Evolutionary conservation across 1,140 invertebrate species (phyloP).

Genomic region (Penaeus chinensis): DNA sequence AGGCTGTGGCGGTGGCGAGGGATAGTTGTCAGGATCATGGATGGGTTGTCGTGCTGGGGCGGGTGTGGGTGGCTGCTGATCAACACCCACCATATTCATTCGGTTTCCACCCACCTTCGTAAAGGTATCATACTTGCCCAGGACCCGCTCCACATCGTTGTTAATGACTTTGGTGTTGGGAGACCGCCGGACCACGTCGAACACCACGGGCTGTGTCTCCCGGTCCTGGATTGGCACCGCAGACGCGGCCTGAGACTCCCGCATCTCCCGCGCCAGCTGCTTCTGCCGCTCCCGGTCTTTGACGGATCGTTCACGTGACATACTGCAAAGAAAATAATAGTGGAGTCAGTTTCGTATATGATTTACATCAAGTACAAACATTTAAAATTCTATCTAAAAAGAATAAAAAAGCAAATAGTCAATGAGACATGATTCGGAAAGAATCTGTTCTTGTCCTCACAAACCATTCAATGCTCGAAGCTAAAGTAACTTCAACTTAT

Average conservation of each 20-base stretch:
- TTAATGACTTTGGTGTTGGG: background rate
- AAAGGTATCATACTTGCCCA: conserved; percentile 46
- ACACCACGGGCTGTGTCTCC: conserved; percentile 33
- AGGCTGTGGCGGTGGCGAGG: background rate
- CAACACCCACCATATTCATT: conserved; percentile 29
- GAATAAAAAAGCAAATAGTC: background rate
- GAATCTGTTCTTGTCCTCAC: too few species aligned
- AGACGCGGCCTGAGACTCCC: conserved; percentile 27
- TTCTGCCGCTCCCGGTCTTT: conserved; percentile 28
- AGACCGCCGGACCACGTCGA: conserved; percentile 32
- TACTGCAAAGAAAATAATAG: conserved; percentile 14
- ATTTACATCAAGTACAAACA: background rate
- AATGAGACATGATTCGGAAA: too few species aligned
- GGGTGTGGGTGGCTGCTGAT: conserved; percentile 43
- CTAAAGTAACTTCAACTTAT: background rate
- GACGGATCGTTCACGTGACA: conserved; percentile 24
- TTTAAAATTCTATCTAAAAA: background rate
- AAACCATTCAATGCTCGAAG: background rate
- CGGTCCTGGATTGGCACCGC: conserved; percentile 4
- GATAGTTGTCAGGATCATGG: background rate
- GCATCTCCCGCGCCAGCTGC: conserved; percentile 40
- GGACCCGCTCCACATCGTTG: conserved; percentile 41
- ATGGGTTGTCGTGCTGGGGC: background rate
- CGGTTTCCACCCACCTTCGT: conserved; percentile 4
- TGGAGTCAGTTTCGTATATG: background rate